Conservation (phyloP, 92 coral and sea anemone genomes). For the Heliopora coerulea region DNA sequence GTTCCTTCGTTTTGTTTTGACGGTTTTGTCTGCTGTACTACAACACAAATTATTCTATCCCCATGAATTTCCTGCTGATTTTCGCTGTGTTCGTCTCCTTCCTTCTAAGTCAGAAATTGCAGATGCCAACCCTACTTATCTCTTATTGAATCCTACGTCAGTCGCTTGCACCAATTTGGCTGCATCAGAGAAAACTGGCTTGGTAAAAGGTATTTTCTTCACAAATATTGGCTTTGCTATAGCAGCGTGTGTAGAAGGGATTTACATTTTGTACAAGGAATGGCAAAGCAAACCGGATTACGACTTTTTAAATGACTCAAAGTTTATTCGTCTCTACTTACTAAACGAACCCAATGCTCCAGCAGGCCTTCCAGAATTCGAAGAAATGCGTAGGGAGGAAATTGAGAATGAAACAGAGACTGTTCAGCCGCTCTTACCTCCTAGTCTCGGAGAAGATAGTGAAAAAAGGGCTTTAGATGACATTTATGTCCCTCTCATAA, state of each 20-base stretch:
- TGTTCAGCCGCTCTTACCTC: too few species aligned
- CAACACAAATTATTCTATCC: conserved; percentile 33
- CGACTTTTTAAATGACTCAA: too few species aligned
- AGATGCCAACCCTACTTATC: not conserved
- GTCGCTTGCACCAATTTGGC: conserved; percentile 39
- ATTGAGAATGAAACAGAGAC: too few species aligned
- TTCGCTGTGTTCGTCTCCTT: too few species aligned
- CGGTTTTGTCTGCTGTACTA: conserved; percentile 28
- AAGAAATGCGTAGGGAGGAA: too few species aligned
- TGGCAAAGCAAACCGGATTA: too few species aligned
- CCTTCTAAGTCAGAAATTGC: not conserved
- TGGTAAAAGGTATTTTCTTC: not conserved
- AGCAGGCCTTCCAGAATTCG: too few species aligned
- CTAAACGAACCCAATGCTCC: too few species aligned
- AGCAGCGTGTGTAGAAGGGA: too few species aligned
- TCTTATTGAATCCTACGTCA: not conserved
- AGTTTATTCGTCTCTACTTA: too few species aligned
- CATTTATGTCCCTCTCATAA: conserved; percentile 6
- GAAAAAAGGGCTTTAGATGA: not conserved
- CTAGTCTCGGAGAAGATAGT: too few species aligned
- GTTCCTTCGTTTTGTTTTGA: conserved; percentile 32
- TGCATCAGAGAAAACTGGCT: conserved; percentile 44
- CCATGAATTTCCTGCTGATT: conserved; percentile 29
- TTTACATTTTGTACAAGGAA: too few species aligned
- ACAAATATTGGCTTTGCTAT: not conserved